Conservation (phyloP, 2,888 invertebrate species). For the Anagyrus pseudococci region DNA sequence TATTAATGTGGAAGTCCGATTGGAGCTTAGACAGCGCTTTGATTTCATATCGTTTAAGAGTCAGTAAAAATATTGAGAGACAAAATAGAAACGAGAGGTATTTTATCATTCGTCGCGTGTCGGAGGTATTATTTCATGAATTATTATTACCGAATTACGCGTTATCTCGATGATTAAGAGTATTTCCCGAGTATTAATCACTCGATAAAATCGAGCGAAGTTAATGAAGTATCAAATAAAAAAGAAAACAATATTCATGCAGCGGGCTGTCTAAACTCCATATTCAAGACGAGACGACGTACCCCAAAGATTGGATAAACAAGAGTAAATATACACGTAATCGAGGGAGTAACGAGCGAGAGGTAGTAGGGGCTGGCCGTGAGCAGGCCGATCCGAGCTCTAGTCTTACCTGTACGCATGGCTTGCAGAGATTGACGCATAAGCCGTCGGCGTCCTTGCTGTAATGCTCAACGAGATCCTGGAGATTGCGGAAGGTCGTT, state of each 20-base stretch:
- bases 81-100: too few species aligned
- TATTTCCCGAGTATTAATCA: too few species aligned
- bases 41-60: too few species aligned
- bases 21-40: constrained; percentile 55
- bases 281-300: constrained; percentile 47
- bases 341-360: too few species aligned
- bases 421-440: constrained; percentile 95
- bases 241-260: too few species aligned
- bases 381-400: neutral
- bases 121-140: too few species aligned
- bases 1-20: constrained; percentile 44
- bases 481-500: constrained; percentile 95
- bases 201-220: neutral
- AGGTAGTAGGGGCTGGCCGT: neutral
- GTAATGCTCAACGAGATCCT: constrained; percentile 97
- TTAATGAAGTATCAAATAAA: neutral
- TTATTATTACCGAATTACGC: too few species aligned
- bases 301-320: constrained; percentile 30
- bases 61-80: too few species aligned
- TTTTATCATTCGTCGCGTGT: too few species aligned
- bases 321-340: constrained; percentile 1
- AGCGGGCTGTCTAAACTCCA: constrained; percentile 58
- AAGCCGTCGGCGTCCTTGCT: constrained; percentile 97
- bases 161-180: too few species aligned
- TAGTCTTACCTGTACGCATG: constrained; percentile 78